Base-by-base conservation (phyloP, 2,113 vertebrate species). In the Melanerpes formicivorus region DNA sequence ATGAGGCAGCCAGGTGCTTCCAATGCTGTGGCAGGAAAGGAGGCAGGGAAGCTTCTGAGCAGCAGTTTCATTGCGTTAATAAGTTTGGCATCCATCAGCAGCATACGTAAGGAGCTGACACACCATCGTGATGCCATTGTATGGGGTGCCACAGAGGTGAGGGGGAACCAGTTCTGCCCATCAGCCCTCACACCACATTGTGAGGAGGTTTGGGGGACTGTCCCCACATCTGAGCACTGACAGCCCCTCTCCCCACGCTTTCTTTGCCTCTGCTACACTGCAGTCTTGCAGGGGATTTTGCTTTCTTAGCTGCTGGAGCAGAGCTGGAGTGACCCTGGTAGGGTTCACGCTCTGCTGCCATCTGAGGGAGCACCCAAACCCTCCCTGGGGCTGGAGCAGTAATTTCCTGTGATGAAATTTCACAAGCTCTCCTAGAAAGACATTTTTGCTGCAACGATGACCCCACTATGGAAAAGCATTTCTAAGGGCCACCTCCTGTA, bases 201-300 rank as follows among this genome's bases (percentile, higher is more conserved):
- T 0, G 1, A 0, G 1, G 67, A 63, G 9, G 15, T 60, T 22
- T 22, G 46, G 58, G 54, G 14, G 3, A 0, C 9, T 14, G 8
- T 37, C 27, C 34, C 11, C 3, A 10, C 10, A 10, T 3, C 75
- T 3, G 0, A 11, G 42, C 0, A 0, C 13, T 12, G 29, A 12
- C 2, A 3, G 26, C 8, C 18, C 14, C 14, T 66, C 58, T 72
- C 10, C 14, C 32, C 0, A 0, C 2, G 30, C 2, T 9, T 11
- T 18, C 27, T n/a, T 2, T 29, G 14, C 22, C 55, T 46, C 32
- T n/a, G 9, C 4, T 2, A 1, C 0, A 5, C 7, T 5, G 42
- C 17, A 16, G 3, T 46, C 56, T 27, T 8, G 1, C 50, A 9
- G 44, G 26, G 37, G 19, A 72, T 29, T 11, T 63, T 13, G 8